Base-by-base conservation (phyloP, 2,888 invertebrate genomes). In the Drosophila borborema region DNA sequence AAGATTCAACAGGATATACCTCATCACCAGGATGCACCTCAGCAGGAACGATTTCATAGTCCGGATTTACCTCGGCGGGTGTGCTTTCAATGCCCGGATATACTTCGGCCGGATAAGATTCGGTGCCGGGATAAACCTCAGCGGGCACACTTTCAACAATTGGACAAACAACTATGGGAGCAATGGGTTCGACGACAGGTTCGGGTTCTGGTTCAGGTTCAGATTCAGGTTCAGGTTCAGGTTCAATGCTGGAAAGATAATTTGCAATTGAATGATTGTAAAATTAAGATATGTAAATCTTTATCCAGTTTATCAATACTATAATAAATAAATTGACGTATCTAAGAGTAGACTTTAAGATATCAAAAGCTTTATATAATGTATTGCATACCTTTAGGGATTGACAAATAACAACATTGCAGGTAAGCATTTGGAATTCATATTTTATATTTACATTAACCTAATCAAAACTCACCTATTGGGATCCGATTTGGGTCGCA, bases 401-500 rank as follows among this genome's bases (percentile, higher is more conserved):
- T 45, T 10, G 9, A 10, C 3, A 34, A 0, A 34, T 34, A 28
- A 28, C 7, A 28, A 28, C 6, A 28, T 1, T 28, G 28, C 6
- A 28, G 34, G 9, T 34, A 10, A 10, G 10, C 34, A 34, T 34
- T 10, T 3, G 3, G 8, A 34, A 34, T 9, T 9, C 10, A 34
- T 34, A 34, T 34, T 34, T 9, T 34, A 34, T 34, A 12, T 18
- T 14, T 12, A 36, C 4, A 28, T n/a, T 12, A 1, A 10, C 14
- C 2, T 2, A n/a, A 9, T 28, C 23, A 38, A 0, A 5, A 2
- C 49, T 67, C 92, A 96, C 96, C 95, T 96, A 92, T 95, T 96
- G n/a, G 96, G 96, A 94, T 97, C 97, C 49, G 96, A 96, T 86
- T 95, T 95, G 38, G 96, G 96, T 74, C 97, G 94, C 59, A 97